phyloP scores from a whole-genome alignment of 2,797 vertebrate genomes.

The Halcyon leucocephala region DNA sequence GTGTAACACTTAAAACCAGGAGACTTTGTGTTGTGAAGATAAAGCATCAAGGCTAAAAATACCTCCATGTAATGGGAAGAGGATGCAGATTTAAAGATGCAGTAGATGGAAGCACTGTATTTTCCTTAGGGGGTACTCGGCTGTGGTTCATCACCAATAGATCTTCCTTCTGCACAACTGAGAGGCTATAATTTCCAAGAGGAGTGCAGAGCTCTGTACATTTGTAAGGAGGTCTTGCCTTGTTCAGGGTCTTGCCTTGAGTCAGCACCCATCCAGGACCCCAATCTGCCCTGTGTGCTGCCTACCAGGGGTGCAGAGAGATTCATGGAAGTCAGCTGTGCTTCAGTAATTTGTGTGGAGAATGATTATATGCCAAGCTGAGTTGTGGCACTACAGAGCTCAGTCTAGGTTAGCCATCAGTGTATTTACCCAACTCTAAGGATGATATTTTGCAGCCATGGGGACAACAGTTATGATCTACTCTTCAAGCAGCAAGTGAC shows the following conservation, averaged over 20 bases:
- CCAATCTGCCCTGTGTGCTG: fast-evolving
- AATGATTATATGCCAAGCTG: fast-evolving
- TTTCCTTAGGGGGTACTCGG: background rate
- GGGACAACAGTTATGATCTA: background rate
- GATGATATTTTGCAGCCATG: background rate
- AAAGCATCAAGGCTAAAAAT: background rate
- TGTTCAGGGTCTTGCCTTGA: background rate
- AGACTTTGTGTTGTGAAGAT: background rate
- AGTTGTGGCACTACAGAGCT: background rate
- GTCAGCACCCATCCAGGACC: background rate
- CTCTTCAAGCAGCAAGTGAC: background rate
- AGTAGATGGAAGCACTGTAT: background rate
- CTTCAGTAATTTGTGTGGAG: background rate
- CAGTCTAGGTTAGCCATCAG: background rate
- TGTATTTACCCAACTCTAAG: background rate
- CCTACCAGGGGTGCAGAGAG: background rate
- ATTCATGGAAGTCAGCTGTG: fast-evolving
- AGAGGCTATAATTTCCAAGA: background rate
- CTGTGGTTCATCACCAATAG: background rate
- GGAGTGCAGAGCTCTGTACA: background rate
- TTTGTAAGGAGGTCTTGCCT: background rate
- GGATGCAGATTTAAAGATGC: slow-evolving; percentile 6
- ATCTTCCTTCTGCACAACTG: background rate
- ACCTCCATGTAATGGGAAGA: background rate
- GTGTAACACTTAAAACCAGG: background rate